These are phyloP conservation scores for Cynopterus brachyotis DNA, from an alignment of 2,113 vertebrate species.

Conservation along the genomic window DNA sequence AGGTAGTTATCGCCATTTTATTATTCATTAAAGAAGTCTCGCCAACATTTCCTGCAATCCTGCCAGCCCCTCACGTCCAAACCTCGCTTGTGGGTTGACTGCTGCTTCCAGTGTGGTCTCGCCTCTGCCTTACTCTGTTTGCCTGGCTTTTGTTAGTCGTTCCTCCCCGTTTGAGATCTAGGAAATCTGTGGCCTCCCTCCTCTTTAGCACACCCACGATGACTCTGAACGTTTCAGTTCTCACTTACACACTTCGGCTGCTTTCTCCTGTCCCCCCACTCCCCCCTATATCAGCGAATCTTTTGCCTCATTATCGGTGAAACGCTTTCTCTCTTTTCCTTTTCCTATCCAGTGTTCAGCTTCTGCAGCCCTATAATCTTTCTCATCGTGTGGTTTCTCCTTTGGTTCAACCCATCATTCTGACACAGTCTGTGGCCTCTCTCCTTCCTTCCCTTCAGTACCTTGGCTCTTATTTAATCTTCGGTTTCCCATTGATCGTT, in stretches of 20 bases:
- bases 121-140: background rate
- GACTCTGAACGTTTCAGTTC: conserved; percentile 7
- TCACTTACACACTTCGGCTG: background rate
- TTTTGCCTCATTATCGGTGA: background rate
- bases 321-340: background rate
- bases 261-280: background rate
- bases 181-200: background rate
- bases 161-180: background rate
- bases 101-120: background rate
- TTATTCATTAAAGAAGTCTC: too few relatives aligned
- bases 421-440: conserved; percentile 53
- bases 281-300: background rate
- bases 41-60: too few relatives aligned
- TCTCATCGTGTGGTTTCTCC: background rate
- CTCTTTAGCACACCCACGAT: background rate
- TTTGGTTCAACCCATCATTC: conserved; percentile 37
- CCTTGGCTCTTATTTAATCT: conserved; percentile 56
- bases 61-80: background rate
- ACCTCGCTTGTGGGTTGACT: background rate
- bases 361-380: background rate
- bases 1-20: too few relatives aligned
- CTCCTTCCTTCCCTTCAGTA: conserved; percentile 27
- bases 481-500: conserved; percentile 32
- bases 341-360: background rate
- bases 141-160: background rate